Base-by-base conservation (phyloP, 2,888 invertebrate species). In the Drosophila antonietae region DNA sequence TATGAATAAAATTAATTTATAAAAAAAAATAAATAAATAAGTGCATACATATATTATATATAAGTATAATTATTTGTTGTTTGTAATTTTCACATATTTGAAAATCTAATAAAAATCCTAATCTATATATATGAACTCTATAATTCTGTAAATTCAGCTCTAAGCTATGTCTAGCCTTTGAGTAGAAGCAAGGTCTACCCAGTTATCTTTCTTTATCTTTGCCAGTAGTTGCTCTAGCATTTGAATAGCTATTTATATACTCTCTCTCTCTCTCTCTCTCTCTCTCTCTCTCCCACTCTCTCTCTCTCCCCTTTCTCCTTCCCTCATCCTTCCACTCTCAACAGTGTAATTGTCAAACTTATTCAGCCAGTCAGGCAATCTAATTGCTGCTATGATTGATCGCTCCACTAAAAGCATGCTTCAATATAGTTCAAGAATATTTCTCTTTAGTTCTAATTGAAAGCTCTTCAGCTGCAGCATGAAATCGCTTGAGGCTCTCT, bases 401-500 rank as follows among this genome's bases (percentile, higher is more conserved):
- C 3, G 62, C 28, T 14, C 14, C n/a, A 15, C 33, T 49, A 37
- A 55, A 57, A 20, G 41, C 35, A 12, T 39, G 9, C 6, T 39
- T 28, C 0, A 59, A 18, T 14, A 7, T 10, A 20, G 10, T 23
- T 51, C 23, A 39, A 28, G 31, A 28, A 15, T 10, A 14, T 18
- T 53, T 35, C 5, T 3, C 20, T n/a, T 35, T 52, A 77, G 75
- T 76, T 44, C 7, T 14, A 23, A 33, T 39, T 63, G 4, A n/a
- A 9, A 57, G 14, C 39, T n/a, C 56, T 52, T 23, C 1, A 35
- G 47, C 3, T 37, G 18, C 58, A 68, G 37, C 18, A 88, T 86
- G 83, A 75, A 71, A 8, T 73, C 71, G 7, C 14, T 84, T n/a
- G 76, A 78, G 55, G 52, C 51, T 9, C 35, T 86, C 1, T 74